Base-by-base conservation (phyloP, 2,113 vertebrate genomes). In the Cacatua alba region DNA sequence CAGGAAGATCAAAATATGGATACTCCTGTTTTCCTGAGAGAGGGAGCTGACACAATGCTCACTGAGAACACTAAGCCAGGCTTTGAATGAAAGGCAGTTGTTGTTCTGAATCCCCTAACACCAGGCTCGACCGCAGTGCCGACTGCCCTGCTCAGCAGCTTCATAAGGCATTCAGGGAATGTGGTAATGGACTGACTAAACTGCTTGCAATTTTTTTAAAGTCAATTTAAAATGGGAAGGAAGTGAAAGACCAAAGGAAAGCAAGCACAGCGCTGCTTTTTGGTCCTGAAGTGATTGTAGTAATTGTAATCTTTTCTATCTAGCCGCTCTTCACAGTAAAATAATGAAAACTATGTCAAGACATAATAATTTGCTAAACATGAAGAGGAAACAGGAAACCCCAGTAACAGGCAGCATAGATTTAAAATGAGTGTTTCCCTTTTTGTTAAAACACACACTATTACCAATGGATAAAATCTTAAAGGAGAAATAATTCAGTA, bases 231-330 rank as follows among this genome's bases (percentile, higher is more conserved):
- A 91, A 82, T n/a, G 53, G 57, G 84, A 86, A 94, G 77, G 91
- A 92, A 94, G 65, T 28, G 63, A 89, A 92, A 96, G 82, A 94
- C 80, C 90, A 90, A 92, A 91, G 91, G 31, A 91, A 96, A 96
- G 57, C 77, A 94, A 86, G 69, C 37, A 62, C 15, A 82, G 48
- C 33, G 41, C 74, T 76, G 71, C 70, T 87, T 96, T 95, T 91
- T 91, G 63, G 95, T 93, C 81, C 77, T 63, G 29, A 62, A 79
- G 57, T 89, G 86, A 86, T 21, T 90, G 86, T 65, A 95, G 86
- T 31, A 96, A 90, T 81, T 79, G 59, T 86, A 92, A 91, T 93
- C 90, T 94, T 84, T 95, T 92, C 20, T 81, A 86, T 94, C 80
- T 78, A 92, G 65, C 37, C 0, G 0, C 74, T 82, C 49, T 92